These are phyloP conservation scores for Eulemur coronatus DNA, from an alignment of 2,797 vertebrate genomes.

Conservation along the genomic window DNA sequence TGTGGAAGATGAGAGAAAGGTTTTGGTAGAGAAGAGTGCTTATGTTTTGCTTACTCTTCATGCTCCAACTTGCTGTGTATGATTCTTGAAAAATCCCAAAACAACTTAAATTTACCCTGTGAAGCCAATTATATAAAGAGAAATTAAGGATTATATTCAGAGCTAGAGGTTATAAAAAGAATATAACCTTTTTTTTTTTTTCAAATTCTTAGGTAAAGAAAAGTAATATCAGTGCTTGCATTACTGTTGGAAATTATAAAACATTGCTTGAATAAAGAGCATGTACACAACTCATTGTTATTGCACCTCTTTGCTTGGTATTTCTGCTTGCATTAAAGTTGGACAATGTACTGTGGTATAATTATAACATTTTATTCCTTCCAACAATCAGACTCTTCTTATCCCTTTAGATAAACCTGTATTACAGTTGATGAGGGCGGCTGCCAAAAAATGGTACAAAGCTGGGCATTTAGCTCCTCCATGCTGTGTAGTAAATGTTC, in stretches of 20 bases:
- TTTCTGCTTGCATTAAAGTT: constrained; percentile 42
- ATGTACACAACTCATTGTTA: constrained; percentile 6
- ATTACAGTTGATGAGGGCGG: neutral
- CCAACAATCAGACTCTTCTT: constrained; percentile 14
- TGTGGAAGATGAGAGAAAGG: neutral
- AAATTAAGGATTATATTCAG: constrained; percentile 35
- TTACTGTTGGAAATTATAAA: constrained; percentile 31
- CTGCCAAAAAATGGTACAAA: constrained; percentile 49
- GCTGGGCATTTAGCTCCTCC: neutral
- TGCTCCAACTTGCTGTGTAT: constrained; percentile 42
- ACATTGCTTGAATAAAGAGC: constrained; percentile 24
- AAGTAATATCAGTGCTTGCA: constrained; percentile 17
- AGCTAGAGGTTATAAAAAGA: constrained; percentile 35
- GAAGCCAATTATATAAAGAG: constrained; percentile 33
- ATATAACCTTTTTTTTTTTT: neutral
- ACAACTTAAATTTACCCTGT: constrained; percentile 47
- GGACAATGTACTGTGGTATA: neutral
- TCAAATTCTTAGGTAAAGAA: constrained; percentile 12
- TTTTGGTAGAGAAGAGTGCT: neutral
- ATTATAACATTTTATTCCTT: neutral
- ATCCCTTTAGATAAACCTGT: constrained; percentile 1
- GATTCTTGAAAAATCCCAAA: constrained; percentile 45
- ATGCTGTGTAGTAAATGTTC: constrained; percentile 26
- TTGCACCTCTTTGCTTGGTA: constrained; percentile 14
- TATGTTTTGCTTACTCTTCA: constrained; percentile 22